Evolutionary conservation across 2,113 vertebrate genomes (phyloP), one percentile per base, ranked within the genome.

Genomic region (Gnathonemus echidnorhynchus): DNA sequence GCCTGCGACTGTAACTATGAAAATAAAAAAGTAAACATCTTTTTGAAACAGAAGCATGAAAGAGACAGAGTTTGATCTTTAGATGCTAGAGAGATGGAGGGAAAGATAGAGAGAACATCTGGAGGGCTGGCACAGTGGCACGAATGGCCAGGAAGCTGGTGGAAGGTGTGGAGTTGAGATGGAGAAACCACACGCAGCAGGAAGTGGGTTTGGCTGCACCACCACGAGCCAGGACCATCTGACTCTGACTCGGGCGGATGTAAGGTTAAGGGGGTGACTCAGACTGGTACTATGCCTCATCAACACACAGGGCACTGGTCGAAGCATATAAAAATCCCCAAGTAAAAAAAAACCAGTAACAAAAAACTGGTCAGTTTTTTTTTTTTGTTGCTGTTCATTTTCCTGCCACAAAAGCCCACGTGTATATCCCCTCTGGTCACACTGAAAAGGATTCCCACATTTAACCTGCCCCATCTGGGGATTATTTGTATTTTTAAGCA

Each of bases 1-100:
- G n/a, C 62, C 87, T 15, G 88, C 52, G 89, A 90, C 24, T 86
- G 21, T 91, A 91, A 92, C 35, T 89, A 90, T 39, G 49, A 17
- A 45, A 9, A 58, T 87, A 66, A n/a, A 86, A 6, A 91, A 91
- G 84, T 48, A 90, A 84, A 87, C 39, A 80, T 87, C 17, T 90
- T 70, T 42, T 24, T 42, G 70, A 86, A 66, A 42, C 74, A 89
- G 53, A 56, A 89, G 39, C 74, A 80, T 5, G 31, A 48, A 56
- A 19, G 31, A 11, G n/a, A n/a, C 9, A 27, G 62, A 31, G 27
- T 31, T n/a, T 11, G 11, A 46, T 45, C 49, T 53, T 62, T 62
- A 62, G 56, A 62, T 58, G 56, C 19, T 24, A 58, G 56, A 58
- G 21, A 90, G 86, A 49, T 6, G 39, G 24, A 19, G 17, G 21